Percentiles rank a stretch among this genome's conserved stretches.
Conservation (phyloP, 2,888 invertebrate genomes). For the Syrista parreyssii region DNA sequence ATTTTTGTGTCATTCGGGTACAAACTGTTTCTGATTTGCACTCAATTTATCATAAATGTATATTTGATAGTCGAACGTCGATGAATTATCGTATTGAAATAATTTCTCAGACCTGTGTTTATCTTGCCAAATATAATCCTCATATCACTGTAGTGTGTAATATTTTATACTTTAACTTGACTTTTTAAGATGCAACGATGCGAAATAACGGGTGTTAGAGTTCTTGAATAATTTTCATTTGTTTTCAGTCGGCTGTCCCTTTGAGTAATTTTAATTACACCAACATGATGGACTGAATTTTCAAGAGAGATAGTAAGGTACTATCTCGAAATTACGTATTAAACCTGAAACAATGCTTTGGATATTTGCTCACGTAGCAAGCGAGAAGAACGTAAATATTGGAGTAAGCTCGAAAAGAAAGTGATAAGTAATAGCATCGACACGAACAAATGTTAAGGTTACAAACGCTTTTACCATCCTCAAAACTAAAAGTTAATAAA, state of each 20-base stretch:
- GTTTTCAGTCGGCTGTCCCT: neutral
- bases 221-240: neutral
- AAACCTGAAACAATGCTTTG: neutral
- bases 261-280: neutral
- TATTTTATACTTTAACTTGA: neutral
- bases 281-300: too few species aligned
- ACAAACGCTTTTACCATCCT: neutral
- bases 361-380: neutral
- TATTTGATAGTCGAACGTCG: neutral
- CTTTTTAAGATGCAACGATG: neutral
- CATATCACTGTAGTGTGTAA: neutral
- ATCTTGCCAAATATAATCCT: neutral
- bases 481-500: neutral
- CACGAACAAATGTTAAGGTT: neutral
- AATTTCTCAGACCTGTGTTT: neutral
- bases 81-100: neutral
- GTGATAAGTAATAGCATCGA: neutral
- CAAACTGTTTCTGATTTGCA: too few species aligned
- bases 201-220: neutral
- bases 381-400: neutral
- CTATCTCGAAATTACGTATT: neutral
- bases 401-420: neutral
- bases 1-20: neutral
- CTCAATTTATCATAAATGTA: too few species aligned
- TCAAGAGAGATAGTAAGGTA: neutral